phyloP scores from a whole-genome alignment of 2,797 vertebrate species.

The Micromesistius poutassou region DNA sequence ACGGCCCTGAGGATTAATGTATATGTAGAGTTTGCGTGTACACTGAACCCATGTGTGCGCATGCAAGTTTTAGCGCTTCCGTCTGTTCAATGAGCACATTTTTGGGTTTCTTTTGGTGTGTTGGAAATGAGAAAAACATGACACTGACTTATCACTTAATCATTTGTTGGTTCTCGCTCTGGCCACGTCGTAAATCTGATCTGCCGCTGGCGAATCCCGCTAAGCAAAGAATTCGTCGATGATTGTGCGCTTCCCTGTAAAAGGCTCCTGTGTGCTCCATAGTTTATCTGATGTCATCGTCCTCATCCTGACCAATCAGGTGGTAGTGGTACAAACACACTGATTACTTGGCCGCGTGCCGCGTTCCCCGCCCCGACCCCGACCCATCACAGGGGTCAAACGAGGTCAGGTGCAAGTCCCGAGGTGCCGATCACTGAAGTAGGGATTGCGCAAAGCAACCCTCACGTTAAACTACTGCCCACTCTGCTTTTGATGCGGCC shows the following conservation, averaged over 20 bases:
- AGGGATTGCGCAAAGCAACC: neutral
- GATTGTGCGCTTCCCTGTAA: too few relatives aligned
- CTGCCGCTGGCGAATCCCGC: neutral
- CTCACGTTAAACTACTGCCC: neutral
- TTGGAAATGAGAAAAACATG: neutral
- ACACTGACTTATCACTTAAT: neutral
- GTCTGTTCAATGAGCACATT: neutral
- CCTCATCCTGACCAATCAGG: neutral
- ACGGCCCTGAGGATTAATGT: neutral
- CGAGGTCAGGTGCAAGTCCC: neutral
- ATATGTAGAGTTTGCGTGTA: neutral
- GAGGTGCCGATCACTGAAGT: neutral
- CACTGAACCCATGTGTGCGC: neutral
- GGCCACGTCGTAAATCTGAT: neutral
- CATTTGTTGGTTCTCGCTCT: neutral
- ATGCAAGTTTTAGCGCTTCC: conserved; percentile 4
- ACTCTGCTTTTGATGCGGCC: neutral
- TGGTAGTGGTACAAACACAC: neutral
- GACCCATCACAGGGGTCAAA: neutral
- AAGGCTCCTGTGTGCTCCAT: neutral
- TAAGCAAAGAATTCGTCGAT: neutral
- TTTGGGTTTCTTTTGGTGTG: neutral
- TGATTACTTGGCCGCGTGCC: neutral
- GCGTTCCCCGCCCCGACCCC: too few relatives aligned
- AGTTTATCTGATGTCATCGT: neutral